A percentile compares a stretch with the other conserved stretches of the same genome.
These are phyloP conservation scores for Neomorphus geoffroyi DNA, from an alignment of 2,797 vertebrate species.

Conservation along the genomic window DNA sequence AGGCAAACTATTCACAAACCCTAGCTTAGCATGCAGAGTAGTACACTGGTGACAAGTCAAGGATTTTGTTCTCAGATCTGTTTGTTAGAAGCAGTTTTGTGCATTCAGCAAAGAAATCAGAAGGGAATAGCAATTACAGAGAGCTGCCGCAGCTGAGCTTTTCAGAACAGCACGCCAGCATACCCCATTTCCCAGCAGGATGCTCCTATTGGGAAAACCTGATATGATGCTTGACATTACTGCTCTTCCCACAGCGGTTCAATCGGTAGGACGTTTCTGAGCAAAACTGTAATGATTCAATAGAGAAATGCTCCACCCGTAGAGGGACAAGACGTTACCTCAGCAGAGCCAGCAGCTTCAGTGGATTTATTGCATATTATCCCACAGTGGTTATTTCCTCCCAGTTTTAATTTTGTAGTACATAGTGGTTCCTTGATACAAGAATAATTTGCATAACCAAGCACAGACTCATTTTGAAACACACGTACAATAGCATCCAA, in stretches of 20 bases:
- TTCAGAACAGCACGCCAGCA: slow-evolving; percentile 21
- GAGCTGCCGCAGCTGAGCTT: slow-evolving; percentile 56
- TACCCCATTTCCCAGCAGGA: slow-evolving; percentile 35
- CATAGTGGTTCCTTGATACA: background rate
- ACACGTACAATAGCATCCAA: slow-evolving; percentile 12
- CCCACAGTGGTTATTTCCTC: background rate
- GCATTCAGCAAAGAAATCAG: slow-evolving; percentile 61
- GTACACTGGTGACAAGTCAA: slow-evolving; percentile 40
- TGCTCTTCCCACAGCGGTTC: background rate
- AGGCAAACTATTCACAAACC: background rate
- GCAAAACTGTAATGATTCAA: slow-evolving; percentile 2
- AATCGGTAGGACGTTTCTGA: slow-evolving; percentile 27
- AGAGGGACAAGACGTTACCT: slow-evolving; percentile 22
- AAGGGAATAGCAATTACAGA: slow-evolving; percentile 69
- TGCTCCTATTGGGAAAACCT: slow-evolving; percentile 56
- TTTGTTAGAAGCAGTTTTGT: slow-evolving; percentile 54
- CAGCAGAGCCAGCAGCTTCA: slow-evolving; percentile 18
- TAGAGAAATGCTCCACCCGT: slow-evolving; percentile 20
- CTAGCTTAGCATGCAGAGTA: slow-evolving; percentile 11
- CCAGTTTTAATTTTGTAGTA: slow-evolving; percentile 36
- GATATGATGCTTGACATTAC: background rate
- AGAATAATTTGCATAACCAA: slow-evolving; percentile 48
- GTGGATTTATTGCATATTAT: background rate
- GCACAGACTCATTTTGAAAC: slow-evolving; percentile 28
- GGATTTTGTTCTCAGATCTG: slow-evolving; percentile 53